Percentiles rank a stretch among this genome's conserved stretches.
Evolutionary conservation across 2,113 vertebrate genomes (phyloP).

Genomic region (Pelecanus crispus): DNA sequence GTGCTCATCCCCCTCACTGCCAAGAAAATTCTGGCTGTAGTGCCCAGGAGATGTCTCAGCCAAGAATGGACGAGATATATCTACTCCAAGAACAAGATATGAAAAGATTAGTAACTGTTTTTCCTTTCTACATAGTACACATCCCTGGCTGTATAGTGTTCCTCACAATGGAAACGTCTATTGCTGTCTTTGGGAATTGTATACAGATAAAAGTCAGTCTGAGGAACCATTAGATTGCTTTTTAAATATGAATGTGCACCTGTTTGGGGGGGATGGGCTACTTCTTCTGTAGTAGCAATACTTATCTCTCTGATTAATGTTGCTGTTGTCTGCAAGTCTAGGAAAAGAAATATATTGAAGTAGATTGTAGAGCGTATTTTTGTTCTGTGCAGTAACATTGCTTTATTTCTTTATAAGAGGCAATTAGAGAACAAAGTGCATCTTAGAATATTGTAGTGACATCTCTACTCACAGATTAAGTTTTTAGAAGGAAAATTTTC

Average conservation of each 20-base stretch:
- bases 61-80: not conserved
- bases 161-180: not conserved
- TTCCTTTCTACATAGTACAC: not conserved
- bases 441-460: not conserved
- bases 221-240: not conserved
- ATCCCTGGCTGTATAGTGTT: not conserved
- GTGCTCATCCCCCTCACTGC: not conserved
- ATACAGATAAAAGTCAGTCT: not conserved
- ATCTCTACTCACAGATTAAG: not conserved
- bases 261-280: not conserved
- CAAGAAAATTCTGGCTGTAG: not conserved
- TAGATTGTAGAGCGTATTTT: not conserved
- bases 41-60: not conserved
- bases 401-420: not conserved
- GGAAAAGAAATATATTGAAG: not conserved
- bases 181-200: not conserved
- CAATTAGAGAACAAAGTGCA: not conserved
- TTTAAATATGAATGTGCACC: not conserved
- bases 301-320: not conserved
- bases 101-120: not conserved
- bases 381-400: not conserved
- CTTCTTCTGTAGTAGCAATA: not conserved
- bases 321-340: not conserved
- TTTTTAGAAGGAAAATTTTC: not conserved
- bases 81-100: not conserved